Percentiles rank a stretch among this genome's conserved stretches.
Conservation (phyloP, 2,113 vertebrate species). For the Deroptyus accipitrinus region DNA sequence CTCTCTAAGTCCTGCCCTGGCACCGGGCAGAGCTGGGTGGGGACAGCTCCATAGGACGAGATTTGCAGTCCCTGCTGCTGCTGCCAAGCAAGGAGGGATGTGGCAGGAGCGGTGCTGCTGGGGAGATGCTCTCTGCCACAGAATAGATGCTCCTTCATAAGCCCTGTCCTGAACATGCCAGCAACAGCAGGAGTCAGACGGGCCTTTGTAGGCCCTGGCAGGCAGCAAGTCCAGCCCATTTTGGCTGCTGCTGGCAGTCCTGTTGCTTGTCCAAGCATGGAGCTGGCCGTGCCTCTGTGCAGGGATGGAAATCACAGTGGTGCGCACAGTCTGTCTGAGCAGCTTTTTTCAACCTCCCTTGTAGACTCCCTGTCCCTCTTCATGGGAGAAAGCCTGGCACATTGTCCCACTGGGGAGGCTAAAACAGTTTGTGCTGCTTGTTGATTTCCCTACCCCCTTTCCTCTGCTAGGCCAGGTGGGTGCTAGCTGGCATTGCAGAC, state of each 20-base stretch:
- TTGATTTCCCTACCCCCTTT: background rate
- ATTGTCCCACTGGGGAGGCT: accelerated
- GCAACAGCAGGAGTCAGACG: background rate
- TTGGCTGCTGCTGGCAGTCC: background rate
- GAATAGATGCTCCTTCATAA: background rate
- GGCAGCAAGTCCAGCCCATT: background rate
- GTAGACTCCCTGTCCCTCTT: background rate
- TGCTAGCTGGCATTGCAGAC: accelerated
- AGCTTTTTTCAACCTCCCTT: background rate
- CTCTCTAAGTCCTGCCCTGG: background rate
- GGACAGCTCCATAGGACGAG: background rate
- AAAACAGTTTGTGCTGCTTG: accelerated
- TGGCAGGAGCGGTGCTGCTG: background rate
- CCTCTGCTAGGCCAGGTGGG: background rate
- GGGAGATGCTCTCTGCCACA: background rate
- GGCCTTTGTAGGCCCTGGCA: background rate
- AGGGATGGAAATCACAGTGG: background rate
- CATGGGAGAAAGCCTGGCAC: background rate
- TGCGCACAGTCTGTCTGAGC: accelerated
- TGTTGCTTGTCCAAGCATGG: accelerated
- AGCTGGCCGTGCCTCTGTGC: background rate
- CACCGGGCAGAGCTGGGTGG: background rate
- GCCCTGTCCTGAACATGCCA: accelerated
- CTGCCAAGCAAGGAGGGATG: background rate
- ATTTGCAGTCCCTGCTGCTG: background rate